Conservation (phyloP, 2,113 vertebrate species). For the Hymenochirus boettgeri region DNA sequence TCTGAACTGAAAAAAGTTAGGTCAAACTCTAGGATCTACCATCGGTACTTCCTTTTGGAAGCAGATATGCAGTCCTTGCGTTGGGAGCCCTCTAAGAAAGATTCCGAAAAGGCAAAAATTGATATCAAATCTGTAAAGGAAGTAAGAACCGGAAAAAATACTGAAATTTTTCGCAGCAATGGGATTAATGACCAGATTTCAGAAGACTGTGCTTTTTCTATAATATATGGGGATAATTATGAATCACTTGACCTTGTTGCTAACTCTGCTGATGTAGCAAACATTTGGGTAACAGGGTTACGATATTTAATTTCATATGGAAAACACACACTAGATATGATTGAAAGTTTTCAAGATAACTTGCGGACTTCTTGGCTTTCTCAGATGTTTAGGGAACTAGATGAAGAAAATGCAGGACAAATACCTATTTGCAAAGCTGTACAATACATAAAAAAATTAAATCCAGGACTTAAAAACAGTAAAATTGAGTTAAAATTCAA, state of each 20-base stretch:
- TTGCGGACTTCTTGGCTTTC: slow-evolving; percentile 94
- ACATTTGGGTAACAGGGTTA: slow-evolving; percentile 95
- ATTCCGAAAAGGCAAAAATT: slow-evolving; percentile 95
- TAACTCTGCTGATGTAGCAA: slow-evolving; percentile 91
- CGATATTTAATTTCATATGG: slow-evolving; percentile 95
- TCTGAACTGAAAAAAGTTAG: slow-evolving; percentile 91
- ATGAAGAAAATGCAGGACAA: slow-evolving; percentile 67
- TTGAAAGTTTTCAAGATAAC: slow-evolving; percentile 90
- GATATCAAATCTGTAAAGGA: slow-evolving; percentile 94
- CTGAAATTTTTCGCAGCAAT: slow-evolving; percentile 94
- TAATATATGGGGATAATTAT: slow-evolving; percentile 94
- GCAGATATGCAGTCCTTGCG: slow-evolving; percentile 94
- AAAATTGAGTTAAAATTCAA: slow-evolving; percentile 97
- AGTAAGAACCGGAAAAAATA: slow-evolving; percentile 93
- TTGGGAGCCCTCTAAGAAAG: slow-evolving; percentile 97
- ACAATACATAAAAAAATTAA: slow-evolving; percentile 87
- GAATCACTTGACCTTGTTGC: slow-evolving; percentile 94
- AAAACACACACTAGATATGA: slow-evolving; percentile 91
- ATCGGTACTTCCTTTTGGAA: slow-evolving; percentile 88
- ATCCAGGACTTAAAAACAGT: slow-evolving; percentile 86
- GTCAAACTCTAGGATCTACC: slow-evolving; percentile 90
- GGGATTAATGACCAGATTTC: slow-evolving; percentile 96
- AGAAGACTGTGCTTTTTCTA: slow-evolving; percentile 92
- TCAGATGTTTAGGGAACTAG: slow-evolving; percentile 81
- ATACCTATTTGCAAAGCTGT: slow-evolving; percentile 80